Conservation (phyloP, 2,888 invertebrate genomes). For the Coelogynopora nodosa region DNA sequence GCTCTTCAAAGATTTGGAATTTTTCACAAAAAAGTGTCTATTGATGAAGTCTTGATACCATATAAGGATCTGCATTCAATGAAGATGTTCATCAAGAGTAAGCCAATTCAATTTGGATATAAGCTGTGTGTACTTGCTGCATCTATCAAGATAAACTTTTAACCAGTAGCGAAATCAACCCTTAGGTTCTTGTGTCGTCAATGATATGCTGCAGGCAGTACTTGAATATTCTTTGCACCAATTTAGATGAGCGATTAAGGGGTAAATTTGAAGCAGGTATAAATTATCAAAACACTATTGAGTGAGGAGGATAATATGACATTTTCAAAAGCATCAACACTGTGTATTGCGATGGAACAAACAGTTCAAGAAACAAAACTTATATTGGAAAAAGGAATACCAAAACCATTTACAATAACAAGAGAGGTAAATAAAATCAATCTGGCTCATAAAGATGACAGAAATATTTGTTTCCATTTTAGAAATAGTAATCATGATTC, state of each 20-base stretch:
- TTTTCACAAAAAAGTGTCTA: conserved; percentile 13
- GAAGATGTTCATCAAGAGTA: too few relatives aligned
- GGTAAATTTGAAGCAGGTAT: neutral
- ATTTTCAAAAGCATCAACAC: neutral
- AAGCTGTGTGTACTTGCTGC: too few relatives aligned
- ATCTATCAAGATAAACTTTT: too few relatives aligned
- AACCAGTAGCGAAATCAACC: too few relatives aligned
- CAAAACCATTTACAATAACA: too few relatives aligned
- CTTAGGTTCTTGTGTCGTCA: too few relatives aligned
- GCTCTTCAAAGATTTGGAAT: conserved; percentile 20
- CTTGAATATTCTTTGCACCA: neutral
- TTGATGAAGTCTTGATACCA: conserved; percentile 7
- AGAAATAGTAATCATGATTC: too few relatives aligned
- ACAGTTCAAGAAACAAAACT: neutral
- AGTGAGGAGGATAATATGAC: neutral
- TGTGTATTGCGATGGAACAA: neutral
- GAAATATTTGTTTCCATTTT: too few relatives aligned
- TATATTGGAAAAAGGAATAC: neutral
- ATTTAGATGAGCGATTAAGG: neutral
- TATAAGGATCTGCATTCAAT: too few relatives aligned
- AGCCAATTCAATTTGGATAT: too few relatives aligned
- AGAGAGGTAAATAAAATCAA: conserved; percentile 1
- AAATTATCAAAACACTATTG: neutral
- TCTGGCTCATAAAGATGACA: neutral
- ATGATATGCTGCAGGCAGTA: too few relatives aligned